These are phyloP conservation scores for Penelope pileata DNA, from an alignment of 2,113 vertebrate species.

Conservation along the genomic window DNA sequence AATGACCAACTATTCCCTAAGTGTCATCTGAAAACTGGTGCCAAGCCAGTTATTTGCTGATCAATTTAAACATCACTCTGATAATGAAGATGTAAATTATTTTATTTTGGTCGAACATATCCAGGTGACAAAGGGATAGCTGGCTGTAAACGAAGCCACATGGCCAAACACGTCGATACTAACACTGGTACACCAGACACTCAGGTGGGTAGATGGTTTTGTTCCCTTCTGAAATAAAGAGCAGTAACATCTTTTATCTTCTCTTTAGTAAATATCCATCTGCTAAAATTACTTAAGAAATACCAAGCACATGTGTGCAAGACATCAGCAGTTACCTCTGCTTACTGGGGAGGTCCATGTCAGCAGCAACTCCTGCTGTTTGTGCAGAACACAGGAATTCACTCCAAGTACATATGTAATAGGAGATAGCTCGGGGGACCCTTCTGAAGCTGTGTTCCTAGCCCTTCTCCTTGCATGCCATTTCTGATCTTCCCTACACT, in stretches of 20 bases:
- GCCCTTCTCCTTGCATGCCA: not conserved
- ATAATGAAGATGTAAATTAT: not conserved
- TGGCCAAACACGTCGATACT: not conserved
- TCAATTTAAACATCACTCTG: not conserved
- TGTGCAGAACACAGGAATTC: not conserved
- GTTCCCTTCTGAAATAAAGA: not conserved
- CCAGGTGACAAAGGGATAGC: not conserved
- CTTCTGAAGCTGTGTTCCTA: not conserved
- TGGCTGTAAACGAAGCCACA: not conserved
- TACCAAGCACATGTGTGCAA: not conserved
- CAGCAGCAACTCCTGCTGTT: not conserved
- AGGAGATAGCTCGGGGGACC: not conserved
- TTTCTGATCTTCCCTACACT: not conserved
- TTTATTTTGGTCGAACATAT: not conserved
- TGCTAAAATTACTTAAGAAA: not conserved
- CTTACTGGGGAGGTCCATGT: accelerated
- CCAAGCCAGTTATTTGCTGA: not conserved
- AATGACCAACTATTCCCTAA: not conserved
- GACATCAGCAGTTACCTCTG: not conserved
- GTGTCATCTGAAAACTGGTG: not conserved
- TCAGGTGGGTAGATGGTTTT: not conserved
- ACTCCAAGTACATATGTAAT: not conserved
- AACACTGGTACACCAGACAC: not conserved
- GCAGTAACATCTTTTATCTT: not conserved
- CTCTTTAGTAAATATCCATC: not conserved